Evolutionary conservation across 2,797 vertebrate species (phyloP).

Genomic region (Xerus rutilus): DNA sequence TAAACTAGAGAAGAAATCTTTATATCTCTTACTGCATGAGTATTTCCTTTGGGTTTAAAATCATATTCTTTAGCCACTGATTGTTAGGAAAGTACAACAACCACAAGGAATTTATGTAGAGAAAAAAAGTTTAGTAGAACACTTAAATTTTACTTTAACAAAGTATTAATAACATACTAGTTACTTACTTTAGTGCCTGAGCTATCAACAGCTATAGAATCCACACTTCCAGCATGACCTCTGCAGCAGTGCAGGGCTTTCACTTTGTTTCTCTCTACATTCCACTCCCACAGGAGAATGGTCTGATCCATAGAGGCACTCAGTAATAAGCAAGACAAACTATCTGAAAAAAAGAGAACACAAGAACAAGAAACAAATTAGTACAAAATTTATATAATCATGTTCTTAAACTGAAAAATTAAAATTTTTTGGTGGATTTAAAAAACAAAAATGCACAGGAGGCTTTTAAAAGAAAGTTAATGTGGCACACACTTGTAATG

Average conservation of each 20-base stretch:
- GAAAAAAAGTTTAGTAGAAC: neutral
- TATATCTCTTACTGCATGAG: neutral
- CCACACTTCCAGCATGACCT: slow-evolving; percentile 96
- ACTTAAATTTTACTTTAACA: slow-evolving; percentile 10
- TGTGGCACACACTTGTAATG: neutral
- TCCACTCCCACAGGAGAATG: slow-evolving; percentile 98
- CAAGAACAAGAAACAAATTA: neutral
- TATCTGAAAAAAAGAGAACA: slow-evolving; percentile 81
- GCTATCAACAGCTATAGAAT: slow-evolving; percentile 93
- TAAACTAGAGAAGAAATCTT: slow-evolving; percentile 1
- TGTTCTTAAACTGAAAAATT: slow-evolving; percentile 12
- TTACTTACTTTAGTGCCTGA: slow-evolving; percentile 92
- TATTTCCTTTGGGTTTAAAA: slow-evolving; percentile 54
- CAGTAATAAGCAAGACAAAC: slow-evolving; percentile 91
- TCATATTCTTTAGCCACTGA: neutral
- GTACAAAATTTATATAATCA: neutral
- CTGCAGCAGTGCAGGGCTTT: slow-evolving; percentile 96
- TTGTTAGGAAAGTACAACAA: neutral
- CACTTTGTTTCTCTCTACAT: slow-evolving; percentile 94
- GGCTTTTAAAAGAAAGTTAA: slow-evolving; percentile 29
- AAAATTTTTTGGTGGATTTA: neutral
- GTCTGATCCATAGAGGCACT: slow-evolving; percentile 98
- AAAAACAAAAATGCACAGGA: neutral
- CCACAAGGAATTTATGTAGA: neutral
- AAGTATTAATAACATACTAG: neutral